A percentile compares a stretch with the other conserved stretches of the same genome.
Conservation (phyloP, 1,140 invertebrate species). For the Dryas iulia region DNA sequence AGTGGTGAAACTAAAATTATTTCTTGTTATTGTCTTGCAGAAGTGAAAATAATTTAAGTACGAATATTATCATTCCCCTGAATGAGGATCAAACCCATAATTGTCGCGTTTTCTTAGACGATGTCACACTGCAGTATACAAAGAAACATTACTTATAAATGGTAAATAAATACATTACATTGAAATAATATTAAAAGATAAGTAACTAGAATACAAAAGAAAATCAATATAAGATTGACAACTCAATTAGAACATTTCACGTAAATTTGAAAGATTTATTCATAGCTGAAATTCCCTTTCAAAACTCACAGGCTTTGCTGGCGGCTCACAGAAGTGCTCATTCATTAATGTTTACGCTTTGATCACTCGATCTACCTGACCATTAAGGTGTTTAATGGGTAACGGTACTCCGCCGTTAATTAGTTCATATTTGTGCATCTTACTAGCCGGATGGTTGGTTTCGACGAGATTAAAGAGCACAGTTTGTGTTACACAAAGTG, state of each 20-base stretch:
- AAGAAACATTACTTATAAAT: too few species aligned
- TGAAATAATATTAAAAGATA: not conserved
- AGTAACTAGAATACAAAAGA: not conserved
- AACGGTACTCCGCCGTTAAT: not conserved
- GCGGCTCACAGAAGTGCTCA: constrained; percentile 1
- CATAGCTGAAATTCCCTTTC: constrained; percentile 2
- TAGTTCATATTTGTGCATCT: not conserved
- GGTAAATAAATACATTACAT: not conserved
- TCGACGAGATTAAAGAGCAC: not conserved
- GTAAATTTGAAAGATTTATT: not conserved
- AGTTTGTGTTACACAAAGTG: too few species aligned
- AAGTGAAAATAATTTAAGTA: too few species aligned
- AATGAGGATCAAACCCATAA: too few species aligned
- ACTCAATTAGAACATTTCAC: not conserved
- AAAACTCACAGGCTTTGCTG: not conserved
- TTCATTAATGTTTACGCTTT: constrained; percentile 16
- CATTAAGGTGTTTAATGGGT: not conserved
- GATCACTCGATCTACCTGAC: constrained; percentile 9
- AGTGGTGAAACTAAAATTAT: too few species aligned
- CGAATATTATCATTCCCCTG: too few species aligned
- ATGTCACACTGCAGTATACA: too few species aligned
- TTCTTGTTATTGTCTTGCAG: too few species aligned
- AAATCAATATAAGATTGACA: constrained; percentile 1
- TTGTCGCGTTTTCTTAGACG: too few species aligned
- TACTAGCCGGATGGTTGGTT: not conserved